These are phyloP conservation scores for Nannobrachium achirus DNA, from an alignment of 2,113 vertebrate species.

Conservation along the genomic window DNA sequence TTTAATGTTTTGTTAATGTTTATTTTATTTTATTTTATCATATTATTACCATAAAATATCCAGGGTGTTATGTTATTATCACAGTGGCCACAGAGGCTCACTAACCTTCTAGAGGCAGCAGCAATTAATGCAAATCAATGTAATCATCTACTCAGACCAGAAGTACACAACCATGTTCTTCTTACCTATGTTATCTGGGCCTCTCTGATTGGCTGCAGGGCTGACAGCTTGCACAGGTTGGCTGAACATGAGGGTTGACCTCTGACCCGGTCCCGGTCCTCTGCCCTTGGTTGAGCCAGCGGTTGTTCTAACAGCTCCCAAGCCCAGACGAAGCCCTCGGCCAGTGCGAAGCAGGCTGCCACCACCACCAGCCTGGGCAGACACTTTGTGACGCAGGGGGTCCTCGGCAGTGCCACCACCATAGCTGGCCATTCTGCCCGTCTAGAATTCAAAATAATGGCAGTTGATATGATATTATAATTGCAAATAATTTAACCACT, in stretches of 20 bases:
- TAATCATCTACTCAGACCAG: no score
- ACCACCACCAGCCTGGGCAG: conserved; percentile 56
- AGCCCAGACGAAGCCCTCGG: conserved; percentile 90
- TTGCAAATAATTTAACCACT: not conserved
- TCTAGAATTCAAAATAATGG: conserved; percentile 51
- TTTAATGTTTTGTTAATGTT: no score
- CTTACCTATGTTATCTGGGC: conserved; percentile 83
- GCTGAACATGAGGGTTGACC: conserved; percentile 81
- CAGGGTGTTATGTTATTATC: no score
- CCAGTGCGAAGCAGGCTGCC: conserved; percentile 86
- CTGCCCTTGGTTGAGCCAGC: conserved; percentile 81
- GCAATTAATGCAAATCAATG: no score
- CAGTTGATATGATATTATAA: not conserved
- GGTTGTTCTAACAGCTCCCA: conserved; percentile 89
- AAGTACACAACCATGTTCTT: not conserved
- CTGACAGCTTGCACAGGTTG: conserved; percentile 85
- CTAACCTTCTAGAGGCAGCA: no score
- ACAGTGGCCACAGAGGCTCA: no score
- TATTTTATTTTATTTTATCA: no score
- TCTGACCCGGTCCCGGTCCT: conserved; percentile 84
- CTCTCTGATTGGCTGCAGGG: conserved; percentile 75
- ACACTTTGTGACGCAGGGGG: conserved; percentile 45
- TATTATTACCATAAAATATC: no score
- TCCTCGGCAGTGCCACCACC: conserved; percentile 65
- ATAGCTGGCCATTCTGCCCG: conserved; percentile 47